Percentiles rank a stretch among this genome's conserved stretches.
phyloP scores from a whole-genome alignment of 1,140 invertebrate species.

The Drosophila trapezifrons region DNA sequence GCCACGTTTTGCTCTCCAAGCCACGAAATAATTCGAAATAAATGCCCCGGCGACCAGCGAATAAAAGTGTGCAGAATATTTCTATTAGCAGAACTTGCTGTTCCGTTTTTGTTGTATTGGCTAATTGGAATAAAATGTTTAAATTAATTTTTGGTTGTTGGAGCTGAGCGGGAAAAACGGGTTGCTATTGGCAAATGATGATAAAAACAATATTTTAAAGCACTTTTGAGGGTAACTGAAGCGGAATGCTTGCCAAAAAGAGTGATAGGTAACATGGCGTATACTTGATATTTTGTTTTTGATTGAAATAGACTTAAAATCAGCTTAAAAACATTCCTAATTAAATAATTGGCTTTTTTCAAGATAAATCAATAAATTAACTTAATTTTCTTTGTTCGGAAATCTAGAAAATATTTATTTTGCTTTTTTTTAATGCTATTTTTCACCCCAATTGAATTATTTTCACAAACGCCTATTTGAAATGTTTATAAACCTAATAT shows the following conservation, averaged over 20 bases:
- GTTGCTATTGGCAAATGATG: conserved; percentile 10
- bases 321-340: background rate
- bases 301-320: background rate
- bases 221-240: background rate
- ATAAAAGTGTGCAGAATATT: conserved; percentile 14
- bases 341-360: background rate
- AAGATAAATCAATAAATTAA: background rate
- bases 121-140: conserved; percentile 25
- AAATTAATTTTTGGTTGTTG: conserved; percentile 3
- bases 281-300: conserved; percentile 2
- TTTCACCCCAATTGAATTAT: background rate
- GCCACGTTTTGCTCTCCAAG: conserved; percentile 72
- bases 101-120: conserved; percentile 7
- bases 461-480: background rate
- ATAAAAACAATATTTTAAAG: background rate
- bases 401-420: background rate
- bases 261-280: background rate
- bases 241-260: background rate
- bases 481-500: background rate
- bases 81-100: conserved; percentile 16
- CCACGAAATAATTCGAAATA: conserved; percentile 43
- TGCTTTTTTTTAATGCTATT: too few relatives aligned
- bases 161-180: background rate
- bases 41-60: conserved; percentile 11
- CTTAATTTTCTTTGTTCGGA: background rate